phyloP scores from a whole-genome alignment of 2,888 invertebrate genomes.

The Ectemnius continuus region DNA sequence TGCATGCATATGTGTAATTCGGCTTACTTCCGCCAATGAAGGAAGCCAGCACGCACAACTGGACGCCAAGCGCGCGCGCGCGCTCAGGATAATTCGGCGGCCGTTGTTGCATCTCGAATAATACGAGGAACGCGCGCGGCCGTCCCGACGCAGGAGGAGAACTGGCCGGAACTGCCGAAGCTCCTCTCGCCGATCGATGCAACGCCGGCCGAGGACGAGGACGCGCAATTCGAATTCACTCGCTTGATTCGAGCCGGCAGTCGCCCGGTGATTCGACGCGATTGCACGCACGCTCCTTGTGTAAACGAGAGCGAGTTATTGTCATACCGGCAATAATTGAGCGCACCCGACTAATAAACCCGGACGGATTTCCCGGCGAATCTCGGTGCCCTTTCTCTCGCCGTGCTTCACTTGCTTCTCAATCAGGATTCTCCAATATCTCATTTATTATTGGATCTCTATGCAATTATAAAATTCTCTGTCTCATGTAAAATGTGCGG shows the following conservation, averaged over 20 bases:
- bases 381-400: too few relatives aligned
- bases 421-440: too few relatives aligned
- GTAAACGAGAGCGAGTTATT: slow-evolving; percentile 64
- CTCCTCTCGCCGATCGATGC: too few relatives aligned
- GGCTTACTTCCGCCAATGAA: slow-evolving; percentile 58
- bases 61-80: slow-evolving; percentile 1
- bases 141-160: background rate
- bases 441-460: too few relatives aligned
- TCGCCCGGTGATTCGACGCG: slow-evolving; percentile 46
- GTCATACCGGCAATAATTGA: slow-evolving; percentile 66
- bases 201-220: too few relatives aligned
- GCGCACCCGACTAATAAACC: slow-evolving; percentile 64
- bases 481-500: too few relatives aligned
- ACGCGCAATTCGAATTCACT: slow-evolving; percentile 51
- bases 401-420: too few relatives aligned
- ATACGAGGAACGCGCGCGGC: slow-evolving; percentile 25
- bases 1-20: slow-evolving; percentile 46
- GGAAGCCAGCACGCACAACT: slow-evolving; percentile 15
- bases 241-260: slow-evolving; percentile 49
- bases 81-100: slow-evolving; percentile 28
- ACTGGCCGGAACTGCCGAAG: too few relatives aligned
- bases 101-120: slow-evolving; percentile 39
- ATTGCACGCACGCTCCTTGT: slow-evolving; percentile 23
- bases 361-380: slow-evolving; percentile 44
- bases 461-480: too few relatives aligned